Evolutionary conservation across 2,113 vertebrate genomes (phyloP).

Genomic region (Epinephelus moara): DNA sequence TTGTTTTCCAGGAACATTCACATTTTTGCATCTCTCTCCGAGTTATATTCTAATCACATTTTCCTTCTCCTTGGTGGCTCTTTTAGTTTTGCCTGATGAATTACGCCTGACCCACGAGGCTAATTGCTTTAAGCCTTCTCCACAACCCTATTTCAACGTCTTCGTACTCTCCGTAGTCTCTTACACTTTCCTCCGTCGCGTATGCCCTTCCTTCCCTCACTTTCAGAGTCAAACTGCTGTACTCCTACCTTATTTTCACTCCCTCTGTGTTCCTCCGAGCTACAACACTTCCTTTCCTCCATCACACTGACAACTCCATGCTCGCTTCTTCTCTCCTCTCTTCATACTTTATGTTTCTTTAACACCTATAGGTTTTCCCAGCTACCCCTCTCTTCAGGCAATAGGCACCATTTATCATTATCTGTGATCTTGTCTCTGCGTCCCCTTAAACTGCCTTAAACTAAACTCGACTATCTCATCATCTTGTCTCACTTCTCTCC

Average conservation of each 20-base stretch:
- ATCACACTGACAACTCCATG: slow-evolving; percentile 36
- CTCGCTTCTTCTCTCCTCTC: not conserved
- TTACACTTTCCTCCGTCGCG: not conserved
- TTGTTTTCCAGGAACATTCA: slow-evolving; percentile 22
- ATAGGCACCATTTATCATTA: slow-evolving; percentile 62
- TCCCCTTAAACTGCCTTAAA: slow-evolving; percentile 63
- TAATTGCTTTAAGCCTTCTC: slow-evolving; percentile 58
- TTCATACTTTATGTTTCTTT: slow-evolving; percentile 48
- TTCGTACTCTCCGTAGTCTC: slow-evolving; percentile 36
- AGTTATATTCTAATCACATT: slow-evolving; percentile 41
- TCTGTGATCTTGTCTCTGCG: slow-evolving; percentile 61
- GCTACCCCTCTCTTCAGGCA: slow-evolving; percentile 40
- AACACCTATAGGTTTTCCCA: slow-evolving; percentile 47
- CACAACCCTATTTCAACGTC: slow-evolving; percentile 35
- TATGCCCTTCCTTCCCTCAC: not conserved
- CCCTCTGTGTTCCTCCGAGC: slow-evolving; percentile 20
- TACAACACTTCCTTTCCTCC: slow-evolving; percentile 33
- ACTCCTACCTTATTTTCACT: slow-evolving; percentile 47
- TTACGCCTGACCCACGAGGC: slow-evolving; percentile 54
- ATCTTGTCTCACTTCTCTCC: slow-evolving; percentile 66
- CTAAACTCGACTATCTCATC: slow-evolving; percentile 72
- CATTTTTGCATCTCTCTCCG: slow-evolving; percentile 1
- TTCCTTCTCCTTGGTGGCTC: slow-evolving; percentile 20
- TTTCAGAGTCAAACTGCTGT: slow-evolving; percentile 8
- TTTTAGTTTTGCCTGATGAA: slow-evolving; percentile 54